Base-by-base conservation (phyloP, 2,888 invertebrate genomes). In the Ormyrus thymus region DNA sequence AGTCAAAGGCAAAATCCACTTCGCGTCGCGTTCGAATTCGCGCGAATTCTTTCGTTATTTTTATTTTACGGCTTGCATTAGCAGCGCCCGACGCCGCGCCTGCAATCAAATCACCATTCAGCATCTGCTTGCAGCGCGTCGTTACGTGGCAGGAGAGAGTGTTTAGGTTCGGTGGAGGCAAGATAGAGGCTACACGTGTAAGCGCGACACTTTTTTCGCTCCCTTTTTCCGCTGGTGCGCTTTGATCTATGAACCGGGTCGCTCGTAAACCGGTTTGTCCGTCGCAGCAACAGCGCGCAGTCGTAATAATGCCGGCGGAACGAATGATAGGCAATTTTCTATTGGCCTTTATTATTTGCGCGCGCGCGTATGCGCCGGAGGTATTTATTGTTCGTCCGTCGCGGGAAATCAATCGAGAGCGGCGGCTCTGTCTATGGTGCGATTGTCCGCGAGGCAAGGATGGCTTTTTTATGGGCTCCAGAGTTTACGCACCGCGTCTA, bases 161-260 rank as follows among this genome's bases (percentile, higher is more conserved):
- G 56, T 73, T 73, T 73, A 64, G 62, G 53, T 53, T 10, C 70
- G 13, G 29, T 70, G 29, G 55, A 29, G 29, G 29, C 29, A 29
- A 29, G 29, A 0, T 29, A 50, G 29, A 51, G 29, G 29, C 29
- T 56, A 71, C 66, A 55, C 61, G 72, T 73, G 69, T 69, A 62
- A 69, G 53, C 53, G 64, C 15, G 76, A 76, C 62, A 77, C 69
- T 56, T 51, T 69, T 62, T 69, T 66, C 10, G 46, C 15, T 46
- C 7, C 10, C 29, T 58, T 66, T 46, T 29, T 11, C 56, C 13
- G 59, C 62, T 13, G 48, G 6, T 11, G 50, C n/a, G 51, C 61
- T 77, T 77, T 71, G 78, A 78, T 78, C 73, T 69, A 69, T 69
- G 58, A 73, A 73, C 73, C 73, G 78, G 73, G 75, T 70, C 70